Evolutionary conservation across 2,797 vertebrate genomes (phyloP).

Genomic region (Anableps anableps): DNA sequence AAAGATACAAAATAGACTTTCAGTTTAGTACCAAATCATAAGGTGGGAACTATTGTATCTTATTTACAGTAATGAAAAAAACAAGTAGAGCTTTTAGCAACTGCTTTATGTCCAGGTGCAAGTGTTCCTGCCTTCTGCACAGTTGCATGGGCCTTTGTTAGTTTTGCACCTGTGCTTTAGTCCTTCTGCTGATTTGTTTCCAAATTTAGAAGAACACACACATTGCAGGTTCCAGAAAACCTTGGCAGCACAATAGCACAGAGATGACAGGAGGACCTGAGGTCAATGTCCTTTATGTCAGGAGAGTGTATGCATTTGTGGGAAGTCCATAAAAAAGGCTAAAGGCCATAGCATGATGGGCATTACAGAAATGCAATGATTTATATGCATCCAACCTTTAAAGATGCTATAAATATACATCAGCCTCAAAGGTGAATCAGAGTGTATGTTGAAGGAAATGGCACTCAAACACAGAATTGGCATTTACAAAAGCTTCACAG

Average conservation of each 20-base stretch:
- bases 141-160: constrained; percentile 7
- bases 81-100: constrained; percentile 22
- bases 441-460: constrained; percentile 32
- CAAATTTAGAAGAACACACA: neutral
- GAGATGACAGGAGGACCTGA: constrained; percentile 32
- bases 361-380: constrained; percentile 43
- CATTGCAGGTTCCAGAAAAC: neutral
- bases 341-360: constrained; percentile 42
- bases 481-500: constrained; percentile 17
- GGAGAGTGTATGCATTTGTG: constrained; percentile 41
- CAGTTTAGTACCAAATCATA: neutral
- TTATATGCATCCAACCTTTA: constrained; percentile 33
- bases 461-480: constrained; percentile 27
- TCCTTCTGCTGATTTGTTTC: constrained; percentile 24
- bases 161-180: constrained; percentile 17
- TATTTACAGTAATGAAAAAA: neutral
- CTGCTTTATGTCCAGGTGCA: constrained; percentile 19
- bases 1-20: neutral
- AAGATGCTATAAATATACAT: constrained; percentile 50
- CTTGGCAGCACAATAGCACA: constrained; percentile 23
- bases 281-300: constrained; percentile 31
- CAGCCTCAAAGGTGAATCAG: constrained; percentile 22
- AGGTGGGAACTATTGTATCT: neutral
- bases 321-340: constrained; percentile 53
- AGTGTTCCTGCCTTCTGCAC: neutral